A percentile compares a stretch with the other conserved stretches of the same genome.
Evolutionary conservation across 1,140 invertebrate genomes (phyloP).

Genomic region (Papilio dardanus): DNA sequence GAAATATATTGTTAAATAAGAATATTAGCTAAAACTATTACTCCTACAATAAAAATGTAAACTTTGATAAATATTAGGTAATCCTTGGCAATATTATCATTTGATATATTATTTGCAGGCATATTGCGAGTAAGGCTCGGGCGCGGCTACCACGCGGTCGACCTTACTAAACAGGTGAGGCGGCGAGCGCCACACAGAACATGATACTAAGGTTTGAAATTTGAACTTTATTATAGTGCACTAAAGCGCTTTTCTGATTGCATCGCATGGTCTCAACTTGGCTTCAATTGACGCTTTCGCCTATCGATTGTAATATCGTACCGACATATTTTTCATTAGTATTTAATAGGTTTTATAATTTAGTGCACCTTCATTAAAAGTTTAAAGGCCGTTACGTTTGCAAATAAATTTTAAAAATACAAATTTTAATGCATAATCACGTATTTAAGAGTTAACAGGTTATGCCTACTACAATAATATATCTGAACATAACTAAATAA

Average conservation of each 20-base stretch:
- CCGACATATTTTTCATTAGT: slow-evolving; percentile 27
- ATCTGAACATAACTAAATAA: no score
- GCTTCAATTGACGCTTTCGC: slow-evolving; percentile 35
- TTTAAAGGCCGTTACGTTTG: slow-evolving; percentile 13
- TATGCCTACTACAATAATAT: slow-evolving; percentile 9
- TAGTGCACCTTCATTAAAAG: slow-evolving; percentile 17
- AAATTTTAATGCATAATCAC: slow-evolving; percentile 21
- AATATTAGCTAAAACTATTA: no score
- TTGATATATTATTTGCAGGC: slow-evolving; percentile 56
- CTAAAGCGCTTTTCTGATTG: slow-evolving; percentile 19
- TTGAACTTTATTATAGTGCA: slow-evolving; percentile 68
- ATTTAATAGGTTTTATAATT: slow-evolving; percentile 36
- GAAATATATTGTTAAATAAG: no score
- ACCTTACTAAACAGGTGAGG: slow-evolving; percentile 81
- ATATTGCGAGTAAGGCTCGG: slow-evolving; percentile 68
- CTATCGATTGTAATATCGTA: slow-evolving; percentile 37
- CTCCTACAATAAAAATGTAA: no score
- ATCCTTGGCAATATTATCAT: slow-evolving; percentile 9
- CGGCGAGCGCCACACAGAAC: slow-evolving; percentile 76
- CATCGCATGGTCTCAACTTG: background rate
- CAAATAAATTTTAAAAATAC: slow-evolving; percentile 28
- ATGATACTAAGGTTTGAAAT: slow-evolving; percentile 80
- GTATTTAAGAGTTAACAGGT: slow-evolving; percentile 17
- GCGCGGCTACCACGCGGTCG: slow-evolving; percentile 72
- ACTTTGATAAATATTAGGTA: no score